Evolutionary conservation across 1,140 invertebrate species (phyloP), one percentile per base, ranked within the genome.

Genomic region (Drosophila sucinea): DNA sequence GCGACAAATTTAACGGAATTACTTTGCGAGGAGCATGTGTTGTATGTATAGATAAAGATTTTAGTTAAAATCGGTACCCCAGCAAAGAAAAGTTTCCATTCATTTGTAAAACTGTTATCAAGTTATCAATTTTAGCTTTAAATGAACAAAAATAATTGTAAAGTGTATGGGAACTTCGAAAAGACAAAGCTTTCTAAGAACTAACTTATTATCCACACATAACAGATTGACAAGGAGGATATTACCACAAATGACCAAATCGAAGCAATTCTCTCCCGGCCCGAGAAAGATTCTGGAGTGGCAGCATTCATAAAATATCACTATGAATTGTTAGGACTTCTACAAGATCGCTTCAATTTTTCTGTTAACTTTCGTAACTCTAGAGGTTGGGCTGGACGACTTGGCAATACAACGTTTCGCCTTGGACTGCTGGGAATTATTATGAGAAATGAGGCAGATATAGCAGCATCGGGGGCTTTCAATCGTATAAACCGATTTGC

Each of bases 301-400:
- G 80, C 91, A 0, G 80, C 90, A 8, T 91, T 92, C 38, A 79
- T 77, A 7, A 92, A 92, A 64, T 92, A 92, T 70, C 83, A 91
- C 29, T 92, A 80, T 33, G 85, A 91, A 17, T 44, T 92, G 6
- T 17, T 89, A 3, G 58, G 61, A 30, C 63, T 92, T 54, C 68
- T 92, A 10, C 56, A 72, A 7, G 80, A 91, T 40, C 77, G 72
- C 0, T 89, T 91, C 4, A 91, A 92, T 44, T 92, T 92, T n/a
- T 78, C 71, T 1, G 82, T 92, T 4, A 77, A 79, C 7, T 92
- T 91, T 64, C 90, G 91, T 6, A 89, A 91, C 57, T 80, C 91
- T 7, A 69, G 90, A 8, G 91, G 90, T n/a, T 92, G 91, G 91
- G 91, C 91, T 55, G 91, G 91, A 1, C 66, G 83, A 35, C 63